A percentile compares a stretch with the other conserved stretches of the same genome.
phyloP scores from a whole-genome alignment of 2,797 vertebrate species.

The Paramormyrops hopkinsi region DNA sequence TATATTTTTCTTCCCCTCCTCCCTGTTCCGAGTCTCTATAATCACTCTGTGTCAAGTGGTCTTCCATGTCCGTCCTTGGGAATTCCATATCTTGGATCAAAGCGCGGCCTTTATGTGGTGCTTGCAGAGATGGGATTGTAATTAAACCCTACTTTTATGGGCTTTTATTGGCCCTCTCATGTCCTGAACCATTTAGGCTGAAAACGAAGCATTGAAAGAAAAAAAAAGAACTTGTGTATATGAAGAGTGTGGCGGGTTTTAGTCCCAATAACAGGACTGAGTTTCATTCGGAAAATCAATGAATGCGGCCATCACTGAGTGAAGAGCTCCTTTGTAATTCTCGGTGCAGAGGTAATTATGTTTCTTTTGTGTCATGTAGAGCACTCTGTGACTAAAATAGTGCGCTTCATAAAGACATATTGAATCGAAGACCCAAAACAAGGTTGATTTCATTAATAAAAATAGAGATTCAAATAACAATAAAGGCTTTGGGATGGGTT shows the following conservation, averaged over 20 bases:
- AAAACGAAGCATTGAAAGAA: neutral
- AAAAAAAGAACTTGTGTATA: neutral
- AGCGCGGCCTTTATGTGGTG: neutral
- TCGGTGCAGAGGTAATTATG: neutral
- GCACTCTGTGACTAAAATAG: neutral
- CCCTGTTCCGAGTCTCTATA: neutral
- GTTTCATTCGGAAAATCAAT: neutral
- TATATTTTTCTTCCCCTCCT: neutral
- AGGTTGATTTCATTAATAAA: neutral
- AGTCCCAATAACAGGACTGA: neutral
- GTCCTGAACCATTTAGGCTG: neutral
- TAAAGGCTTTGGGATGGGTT: neutral
- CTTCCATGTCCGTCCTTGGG: neutral
- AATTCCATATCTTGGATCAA: slow-evolving; percentile 8
- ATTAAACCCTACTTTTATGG: neutral
- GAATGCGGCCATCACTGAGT: neutral
- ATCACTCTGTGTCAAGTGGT: neutral
- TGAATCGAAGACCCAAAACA: slow-evolving; percentile 1
- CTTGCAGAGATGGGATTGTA: neutral
- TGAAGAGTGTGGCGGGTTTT: neutral
- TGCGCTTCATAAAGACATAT: neutral
- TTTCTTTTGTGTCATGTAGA: neutral
- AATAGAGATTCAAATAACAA: slow-evolving; percentile 5
- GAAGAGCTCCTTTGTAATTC: neutral
- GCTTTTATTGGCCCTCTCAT: neutral